A percentile compares a stretch with the other conserved stretches of the same genome.
Evolutionary conservation across 2,888 invertebrate species (phyloP).

Genomic region (Euzophera pinguis): DNA sequence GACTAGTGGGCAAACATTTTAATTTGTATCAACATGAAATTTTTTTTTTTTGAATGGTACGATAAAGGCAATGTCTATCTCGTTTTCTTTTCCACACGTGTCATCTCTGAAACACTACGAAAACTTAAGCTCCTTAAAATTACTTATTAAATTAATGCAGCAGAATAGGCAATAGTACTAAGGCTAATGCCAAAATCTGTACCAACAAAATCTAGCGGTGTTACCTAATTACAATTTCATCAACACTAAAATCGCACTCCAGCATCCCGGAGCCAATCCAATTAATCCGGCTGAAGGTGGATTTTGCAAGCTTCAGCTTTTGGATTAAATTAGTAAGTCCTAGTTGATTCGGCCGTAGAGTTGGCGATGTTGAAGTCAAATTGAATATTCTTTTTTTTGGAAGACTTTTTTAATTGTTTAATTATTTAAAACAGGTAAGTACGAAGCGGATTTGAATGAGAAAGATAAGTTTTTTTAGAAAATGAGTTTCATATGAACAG

Average conservation of each 20-base stretch:
- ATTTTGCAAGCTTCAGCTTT: constrained; percentile 10
- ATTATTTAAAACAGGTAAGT: too few species aligned
- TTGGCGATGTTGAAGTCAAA: neutral
- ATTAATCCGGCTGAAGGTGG: constrained; percentile 14
- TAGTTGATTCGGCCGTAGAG: neutral
- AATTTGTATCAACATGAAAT: too few species aligned
- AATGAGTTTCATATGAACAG: too few species aligned
- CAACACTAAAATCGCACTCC: constrained; percentile 5
- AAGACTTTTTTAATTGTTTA: too few species aligned
- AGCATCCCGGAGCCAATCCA: constrained; percentile 13
- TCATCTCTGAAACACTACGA: too few species aligned
- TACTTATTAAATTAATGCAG: neutral
- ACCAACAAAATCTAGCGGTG: constrained; percentile 7
- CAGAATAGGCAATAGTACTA: neutral
- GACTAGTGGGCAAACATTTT: too few species aligned
- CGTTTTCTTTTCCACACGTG: too few species aligned
- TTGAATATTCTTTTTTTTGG: neutral
- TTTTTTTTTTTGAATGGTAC: too few species aligned
- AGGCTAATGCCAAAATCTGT: neutral
- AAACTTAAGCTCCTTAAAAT: neutral
- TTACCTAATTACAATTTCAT: constrained; percentile 12
- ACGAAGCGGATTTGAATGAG: too few species aligned
- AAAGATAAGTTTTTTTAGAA: too few species aligned
- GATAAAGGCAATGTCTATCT: too few species aligned
- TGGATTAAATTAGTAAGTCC: constrained; percentile 1